Percentiles rank a stretch among this genome's conserved stretches.
phyloP scores from a whole-genome alignment of 2,888 invertebrate species.

The Volucella inflata region DNA sequence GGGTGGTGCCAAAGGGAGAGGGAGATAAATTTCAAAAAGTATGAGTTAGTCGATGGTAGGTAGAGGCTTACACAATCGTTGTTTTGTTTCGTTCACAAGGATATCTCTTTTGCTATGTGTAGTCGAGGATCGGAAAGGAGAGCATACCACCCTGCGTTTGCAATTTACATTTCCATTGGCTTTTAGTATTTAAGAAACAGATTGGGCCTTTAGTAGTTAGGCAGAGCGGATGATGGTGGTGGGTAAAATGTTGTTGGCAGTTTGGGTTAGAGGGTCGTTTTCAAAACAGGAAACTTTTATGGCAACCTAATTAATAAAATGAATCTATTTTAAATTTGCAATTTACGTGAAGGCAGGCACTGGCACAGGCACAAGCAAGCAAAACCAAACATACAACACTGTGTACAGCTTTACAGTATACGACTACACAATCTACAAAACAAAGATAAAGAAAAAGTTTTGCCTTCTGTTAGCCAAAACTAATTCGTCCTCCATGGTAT shows the following conservation, averaged over 20 bases:
- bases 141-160: conserved; percentile 28
- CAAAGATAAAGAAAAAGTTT: conserved; percentile 55
- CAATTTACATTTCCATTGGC: conserved; percentile 73
- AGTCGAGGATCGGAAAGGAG: neutral
- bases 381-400: neutral
- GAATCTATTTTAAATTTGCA: conserved; percentile 78
- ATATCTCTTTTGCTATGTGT: conserved; percentile 32
- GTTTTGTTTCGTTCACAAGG: conserved; percentile 57
- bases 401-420: no score
- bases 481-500: conserved; percentile 50
- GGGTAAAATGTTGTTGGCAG: conserved; percentile 13
- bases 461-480: conserved; percentile 65
- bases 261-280: conserved; percentile 42
- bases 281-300: conserved; percentile 78
- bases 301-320: conserved; percentile 82
- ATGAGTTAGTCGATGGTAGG: conserved; percentile 56
- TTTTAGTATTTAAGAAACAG: conserved; percentile 75
- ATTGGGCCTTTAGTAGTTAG: conserved; percentile 52
- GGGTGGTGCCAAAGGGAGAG: conserved; percentile 27
- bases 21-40: conserved; percentile 34
- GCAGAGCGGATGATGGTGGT: neutral
- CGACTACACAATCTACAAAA: no score
- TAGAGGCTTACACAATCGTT: conserved; percentile 50
- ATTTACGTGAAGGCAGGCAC: conserved; percentile 77
- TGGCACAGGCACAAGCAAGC: conserved; percentile 21